These are phyloP conservation scores for Parauchenoglanis punctatus DNA, from an alignment of 2,797 vertebrate genomes.

Conservation along the genomic window DNA sequence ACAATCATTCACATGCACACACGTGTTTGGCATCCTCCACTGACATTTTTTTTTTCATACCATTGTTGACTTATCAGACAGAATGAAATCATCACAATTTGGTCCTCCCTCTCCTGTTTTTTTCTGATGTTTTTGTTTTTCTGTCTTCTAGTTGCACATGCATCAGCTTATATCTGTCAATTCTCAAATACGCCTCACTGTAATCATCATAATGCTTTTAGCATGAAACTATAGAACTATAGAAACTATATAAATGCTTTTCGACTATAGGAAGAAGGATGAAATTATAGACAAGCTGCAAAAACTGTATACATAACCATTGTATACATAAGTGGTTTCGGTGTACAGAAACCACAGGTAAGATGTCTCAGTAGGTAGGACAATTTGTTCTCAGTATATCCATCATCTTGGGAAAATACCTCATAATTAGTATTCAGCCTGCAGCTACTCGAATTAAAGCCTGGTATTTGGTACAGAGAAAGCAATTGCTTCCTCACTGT, in stretches of 20 bases:
- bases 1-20: constrained; percentile 4
- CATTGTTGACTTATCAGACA: constrained; percentile 35
- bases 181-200: neutral
- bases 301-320: no score
- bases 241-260: neutral
- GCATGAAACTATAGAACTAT: neutral
- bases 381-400: neutral
- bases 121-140: constrained; percentile 18
- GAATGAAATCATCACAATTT: constrained; percentile 34
- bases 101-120: constrained; percentile 1
- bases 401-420: constrained; percentile 9
- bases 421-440: constrained; percentile 11
- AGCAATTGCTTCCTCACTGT: neutral
- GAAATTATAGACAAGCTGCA: neutral
- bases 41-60: neutral
- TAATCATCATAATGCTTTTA: neutral
- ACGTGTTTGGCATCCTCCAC: constrained; percentile 1
- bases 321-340: no score
- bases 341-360: neutral
- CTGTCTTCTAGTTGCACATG: neutral
- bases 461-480: neutral
- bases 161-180: neutral
- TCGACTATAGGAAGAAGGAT: neutral
- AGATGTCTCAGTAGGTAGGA: neutral
- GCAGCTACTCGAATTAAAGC: neutral